Evolutionary conservation across 2,888 invertebrate genomes (phyloP).

Genomic region (Drosophila heteroneura): DNA sequence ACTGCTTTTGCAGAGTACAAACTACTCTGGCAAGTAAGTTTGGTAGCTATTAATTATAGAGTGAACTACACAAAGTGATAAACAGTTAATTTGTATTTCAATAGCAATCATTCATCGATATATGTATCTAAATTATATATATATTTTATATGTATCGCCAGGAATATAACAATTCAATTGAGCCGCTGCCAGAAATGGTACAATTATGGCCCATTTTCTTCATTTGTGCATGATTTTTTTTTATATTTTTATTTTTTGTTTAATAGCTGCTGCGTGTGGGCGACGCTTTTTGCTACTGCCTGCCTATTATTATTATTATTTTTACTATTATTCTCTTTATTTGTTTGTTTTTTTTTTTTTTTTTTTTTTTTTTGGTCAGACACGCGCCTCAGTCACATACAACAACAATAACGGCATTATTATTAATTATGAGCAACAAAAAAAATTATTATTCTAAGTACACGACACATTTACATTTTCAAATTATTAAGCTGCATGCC

Average conservation of each 20-base stretch:
- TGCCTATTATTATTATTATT: conserved; percentile 21
- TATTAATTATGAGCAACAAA: conserved; percentile 6
- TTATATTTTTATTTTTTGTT: conserved; percentile 14
- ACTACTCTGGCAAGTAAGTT: not conserved
- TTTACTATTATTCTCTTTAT: conserved; percentile 5
- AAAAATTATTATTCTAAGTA: conserved; percentile 44
- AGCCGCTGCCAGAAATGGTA: conserved; percentile 44
- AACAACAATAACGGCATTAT: conserved; percentile 36
- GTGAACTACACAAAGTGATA: conserved; percentile 13
- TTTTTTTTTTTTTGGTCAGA: conserved; percentile 14
- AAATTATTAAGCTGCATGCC: conserved; percentile 2
- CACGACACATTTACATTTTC: conserved; percentile 1
- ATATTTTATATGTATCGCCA: not conserved
- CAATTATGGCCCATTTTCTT: conserved; percentile 57
- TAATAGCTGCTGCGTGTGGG: conserved; percentile 54
- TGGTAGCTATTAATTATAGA: not conserved
- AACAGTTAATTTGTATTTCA: conserved; percentile 37
- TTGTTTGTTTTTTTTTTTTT: conserved; percentile 7
- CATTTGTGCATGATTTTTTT: conserved; percentile 40
- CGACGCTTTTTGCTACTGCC: conserved; percentile 15
- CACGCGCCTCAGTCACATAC: conserved; percentile 26
- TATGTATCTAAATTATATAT: not conserved
- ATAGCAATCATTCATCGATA: not conserved
- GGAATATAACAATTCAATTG: conserved; percentile 24
- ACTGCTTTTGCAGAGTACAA: not conserved